Base-by-base conservation (phyloP, 2,113 vertebrate species). In the Lota lota region DNA sequence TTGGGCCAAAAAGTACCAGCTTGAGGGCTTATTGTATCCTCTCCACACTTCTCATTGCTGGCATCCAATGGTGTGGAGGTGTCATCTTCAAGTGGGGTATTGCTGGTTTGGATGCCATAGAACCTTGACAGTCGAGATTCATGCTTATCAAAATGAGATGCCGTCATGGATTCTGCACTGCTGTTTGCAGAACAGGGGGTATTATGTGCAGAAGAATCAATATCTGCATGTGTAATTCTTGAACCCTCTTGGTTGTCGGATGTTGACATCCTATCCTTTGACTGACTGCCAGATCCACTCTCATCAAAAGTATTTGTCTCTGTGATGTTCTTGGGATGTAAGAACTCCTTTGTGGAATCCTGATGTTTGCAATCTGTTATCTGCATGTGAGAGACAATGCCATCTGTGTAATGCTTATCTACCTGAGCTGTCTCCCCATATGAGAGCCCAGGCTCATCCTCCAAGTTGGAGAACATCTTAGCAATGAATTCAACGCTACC, bases 401-500 rank as follows among this genome's bases (percentile, higher is more conserved):
- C 76, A 56, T 85, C 79, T 70, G 68, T 85, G 75, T 81, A 82
- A 66, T 84, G 68, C 57, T 73, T 82, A 73, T 83, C 79, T 72
- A 81, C 76, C 5, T 68, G 33, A 58, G 72, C 78, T 19, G 65
- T 76, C 51, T 74, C 61, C 12, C 67, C 69, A 50, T 77, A 77
- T 36, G 77, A 69, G 50, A 81, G 78, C 17, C 63, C 79, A 83
- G 88, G 74, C 66, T 90, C 85, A 11, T 89, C 74, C 57, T 91
- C 87, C 69, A 90, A 80, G 54, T 83, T 80, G 24, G 83, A 87
- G 50, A 91, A 87, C 68, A 92, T 72, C 58, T 75, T 84, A 63
- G 90, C 88, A 60, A 91, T 91, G 24, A 87, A 79, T 65, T 87
- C 84, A 64, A 76, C 78, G 61, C 81, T 88, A 64, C 76, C 87